Conservation (phyloP, 2,888 invertebrate species). For the Hartigia nigra region DNA sequence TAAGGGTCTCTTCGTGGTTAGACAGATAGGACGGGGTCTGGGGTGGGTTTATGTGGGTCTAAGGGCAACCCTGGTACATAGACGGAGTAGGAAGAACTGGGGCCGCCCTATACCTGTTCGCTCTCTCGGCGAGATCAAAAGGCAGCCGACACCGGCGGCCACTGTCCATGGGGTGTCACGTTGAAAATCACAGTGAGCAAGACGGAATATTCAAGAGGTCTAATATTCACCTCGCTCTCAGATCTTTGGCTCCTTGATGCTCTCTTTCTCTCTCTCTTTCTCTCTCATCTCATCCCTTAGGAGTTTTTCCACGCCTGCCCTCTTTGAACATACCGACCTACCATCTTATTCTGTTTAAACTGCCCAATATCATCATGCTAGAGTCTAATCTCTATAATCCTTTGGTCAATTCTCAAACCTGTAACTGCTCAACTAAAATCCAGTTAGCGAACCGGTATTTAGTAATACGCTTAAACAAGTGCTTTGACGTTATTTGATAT, state of each 20-base stretch:
- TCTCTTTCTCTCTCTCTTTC: background rate
- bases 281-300: background rate
- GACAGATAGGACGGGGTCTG: background rate
- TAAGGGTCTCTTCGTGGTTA: background rate
- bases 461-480: conserved; percentile 45
- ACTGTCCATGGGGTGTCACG: conserved; percentile 60
- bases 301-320: background rate
- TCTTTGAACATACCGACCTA: background rate
- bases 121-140: conserved; percentile 53
- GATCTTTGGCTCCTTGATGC: background rate
- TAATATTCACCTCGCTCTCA: background rate
- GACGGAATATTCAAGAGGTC: background rate
- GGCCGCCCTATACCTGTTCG: conserved; percentile 49
- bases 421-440: background rate
- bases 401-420: background rate
- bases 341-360: background rate
- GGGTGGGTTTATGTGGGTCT: background rate
- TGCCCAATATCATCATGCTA: background rate
- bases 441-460: conserved; percentile 40
- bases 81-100: background rate
- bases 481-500: background rate
- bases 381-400: background rate
- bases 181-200: conserved; percentile 31
- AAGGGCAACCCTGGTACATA: background rate
- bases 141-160: conserved; percentile 50